Base-by-base conservation (phyloP, 2,113 vertebrate species). In the Fregetta grallaria region DNA sequence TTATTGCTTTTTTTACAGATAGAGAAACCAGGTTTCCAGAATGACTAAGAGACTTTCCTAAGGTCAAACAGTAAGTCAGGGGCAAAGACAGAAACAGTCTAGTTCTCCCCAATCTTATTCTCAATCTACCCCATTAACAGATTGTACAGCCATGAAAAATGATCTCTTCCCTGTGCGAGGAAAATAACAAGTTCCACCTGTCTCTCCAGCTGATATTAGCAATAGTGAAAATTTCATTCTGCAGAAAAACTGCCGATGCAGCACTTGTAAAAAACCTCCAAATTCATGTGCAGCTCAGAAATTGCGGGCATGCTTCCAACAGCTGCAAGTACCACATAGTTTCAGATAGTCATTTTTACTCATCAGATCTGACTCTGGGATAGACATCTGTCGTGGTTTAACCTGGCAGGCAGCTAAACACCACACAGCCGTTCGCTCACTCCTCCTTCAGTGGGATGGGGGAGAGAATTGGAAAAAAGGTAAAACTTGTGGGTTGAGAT, bases 251-350 rank as follows among this genome's bases (percentile, higher is more conserved):
- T 90, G 96, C 93, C 26, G 9, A 95, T 92, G 90, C 91, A 96
- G 95, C 93, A 94, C 79, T 90, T 95, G 93, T 88, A 88, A 88
- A 94, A 94, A 90, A 22, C 5, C 55, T 82, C 75, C 86, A 56
- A 89, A 96, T 93, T 96, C 92, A 80, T 65, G 86, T 76, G 91
- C 88, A 92, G 86, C 88, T 92, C 90, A 94, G 94, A 96, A 94
- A 91, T 50, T 81, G 90, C 86, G 47, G 0, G 42, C 10, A 2
- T 0, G 14, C 82, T 90, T 86, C 92, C 90, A 92, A 45, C 92
- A 96, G 95, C 96, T 96, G 94, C 95, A 96, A 58, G 75, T 90
- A 86, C 94, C 68, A 40, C 59, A 90, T 67, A 42, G 78, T 93
- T 90, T 76, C 75, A 86, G 74, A 61, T 47, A 91, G 77, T 77